These are phyloP conservation scores for Catalaphyllia jardinei DNA, from an alignment of 64 coral and sea anemone species.

Conservation along the genomic window DNA sequence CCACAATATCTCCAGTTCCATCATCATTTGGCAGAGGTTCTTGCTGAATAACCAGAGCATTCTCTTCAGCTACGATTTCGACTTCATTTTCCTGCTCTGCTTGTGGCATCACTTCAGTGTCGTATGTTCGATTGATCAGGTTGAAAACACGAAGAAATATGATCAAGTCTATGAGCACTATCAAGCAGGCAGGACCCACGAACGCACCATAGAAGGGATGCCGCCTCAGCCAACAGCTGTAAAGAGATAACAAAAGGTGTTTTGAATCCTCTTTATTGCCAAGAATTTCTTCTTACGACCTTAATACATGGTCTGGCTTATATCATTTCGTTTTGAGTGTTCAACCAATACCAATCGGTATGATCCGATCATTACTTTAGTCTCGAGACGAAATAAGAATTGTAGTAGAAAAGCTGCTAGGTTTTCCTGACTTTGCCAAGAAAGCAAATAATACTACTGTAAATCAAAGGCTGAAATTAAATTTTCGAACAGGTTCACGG, in stretches of 20 bases:
- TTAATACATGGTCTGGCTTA: no score
- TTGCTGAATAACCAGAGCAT: conserved; percentile 25
- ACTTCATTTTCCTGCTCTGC: not conserved
- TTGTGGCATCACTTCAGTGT: not conserved
- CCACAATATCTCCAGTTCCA: not conserved
- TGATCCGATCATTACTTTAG: no score
- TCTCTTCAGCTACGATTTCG: conserved; percentile 35
- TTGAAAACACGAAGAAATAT: conserved; percentile 76
- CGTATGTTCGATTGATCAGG: conserved; percentile 51
- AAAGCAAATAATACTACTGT: no score
- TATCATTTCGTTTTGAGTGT: no score
- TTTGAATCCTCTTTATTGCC: no score
- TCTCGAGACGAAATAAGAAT: no score
- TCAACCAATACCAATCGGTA: no score
- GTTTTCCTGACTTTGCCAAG: no score
- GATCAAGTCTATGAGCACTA: conserved; percentile 80
- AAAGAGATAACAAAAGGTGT: not conserved
- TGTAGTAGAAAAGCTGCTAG: no score
- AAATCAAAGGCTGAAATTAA: no score
- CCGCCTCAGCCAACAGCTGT: conserved; percentile 86
- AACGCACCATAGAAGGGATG: conserved; percentile 92
- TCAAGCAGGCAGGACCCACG: conserved; percentile 86
- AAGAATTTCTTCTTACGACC: no score
- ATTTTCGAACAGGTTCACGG: no score
- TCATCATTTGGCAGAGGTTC: not conserved